Evolutionary conservation across 1,140 invertebrate species (phyloP), one percentile per base, ranked within the genome.

Genomic region (Bradysia coprophila): DNA sequence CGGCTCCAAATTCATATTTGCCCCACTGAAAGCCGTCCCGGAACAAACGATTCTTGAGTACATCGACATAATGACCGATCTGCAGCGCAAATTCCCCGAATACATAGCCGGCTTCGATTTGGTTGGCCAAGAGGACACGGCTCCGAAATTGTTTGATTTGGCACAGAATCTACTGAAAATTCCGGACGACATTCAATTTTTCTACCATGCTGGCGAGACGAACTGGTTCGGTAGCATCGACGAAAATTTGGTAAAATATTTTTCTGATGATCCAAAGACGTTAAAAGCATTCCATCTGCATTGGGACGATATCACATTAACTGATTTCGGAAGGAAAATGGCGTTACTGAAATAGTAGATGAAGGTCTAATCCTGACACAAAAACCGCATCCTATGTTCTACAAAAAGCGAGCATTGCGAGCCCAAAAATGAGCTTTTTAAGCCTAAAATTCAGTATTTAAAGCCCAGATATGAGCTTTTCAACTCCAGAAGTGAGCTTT

Each of bases 161-260:
- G 48, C 78, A 2, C 53, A 66, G 4, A 54, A 66, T 32, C 54
- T 81, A 21, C 47, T 81, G 4, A 49, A 56, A 3, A 54, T 67
- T 33, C 64, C 59, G 19, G 52, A 49, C 1, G 52, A 72, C 2
- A 61, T 85, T 2, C 64, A 72, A 8, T 79, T 74, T 46, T 87
- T 83, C 52, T 87, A 86, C 50, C 84, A 88, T 54, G 78, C 82
- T 0, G 83, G 81, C 3, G 84, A 88, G 62, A 89, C 85, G 0
- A 72, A 83, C 61, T 78, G 78, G 76, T 73, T 64, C 43, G 78
- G 78, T 6, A 56, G 54, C 0, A 70, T 70, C 0, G 76, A 80
- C 55, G 66, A 76, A 42, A 89, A 89, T 56, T 50, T 89, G 5
- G 33, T 43, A 37, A 18, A 8, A 8, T 28, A 8, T 8, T 28